phyloP scores from a whole-genome alignment of 2,888 invertebrate genomes.

The Cabera pusaria region DNA sequence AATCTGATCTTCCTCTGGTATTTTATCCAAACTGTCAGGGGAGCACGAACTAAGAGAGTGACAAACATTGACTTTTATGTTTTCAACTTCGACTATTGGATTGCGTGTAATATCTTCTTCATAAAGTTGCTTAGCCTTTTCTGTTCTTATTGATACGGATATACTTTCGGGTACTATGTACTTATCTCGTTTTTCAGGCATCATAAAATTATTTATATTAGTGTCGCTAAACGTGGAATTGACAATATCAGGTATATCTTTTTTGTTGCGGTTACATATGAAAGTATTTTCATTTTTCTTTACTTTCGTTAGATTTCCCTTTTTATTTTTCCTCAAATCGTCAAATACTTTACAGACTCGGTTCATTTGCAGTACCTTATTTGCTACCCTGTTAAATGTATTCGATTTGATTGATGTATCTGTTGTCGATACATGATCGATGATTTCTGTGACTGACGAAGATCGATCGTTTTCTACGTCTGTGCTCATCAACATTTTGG shows the following conservation, averaged over 20 bases:
- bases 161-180: conserved; percentile 68
- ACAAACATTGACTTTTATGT: conserved; percentile 18
- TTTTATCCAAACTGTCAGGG: conserved; percentile 46
- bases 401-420: conserved; percentile 9
- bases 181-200: conserved; percentile 53
- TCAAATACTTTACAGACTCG: conserved; percentile 60
- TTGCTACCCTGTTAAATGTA: conserved; percentile 54
- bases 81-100: conserved; percentile 17
- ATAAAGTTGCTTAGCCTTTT: conserved; percentile 43
- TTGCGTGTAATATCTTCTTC: conserved; percentile 25
- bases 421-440: conserved; percentile 21
- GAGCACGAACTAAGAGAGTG: conserved; percentile 29
- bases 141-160: conserved; percentile 62
- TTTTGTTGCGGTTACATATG: conserved; percentile 40
- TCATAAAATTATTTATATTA: conserved; percentile 44
- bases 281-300: conserved; percentile 33
- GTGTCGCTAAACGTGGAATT: conserved; percentile 69
- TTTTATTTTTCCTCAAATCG: conserved; percentile 30
- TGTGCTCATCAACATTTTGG: conserved; percentile 61
- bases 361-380: conserved; percentile 58
- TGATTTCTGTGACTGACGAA: conserved; percentile 32
- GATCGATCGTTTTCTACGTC: conserved; percentile 39
- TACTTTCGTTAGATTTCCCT: conserved; percentile 34
- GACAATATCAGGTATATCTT: conserved; percentile 71
- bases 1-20: conserved; percentile 38